These are phyloP conservation scores for Cephalophus harveyi DNA, from an alignment of 2,113 vertebrate species.

Conservation along the genomic window DNA sequence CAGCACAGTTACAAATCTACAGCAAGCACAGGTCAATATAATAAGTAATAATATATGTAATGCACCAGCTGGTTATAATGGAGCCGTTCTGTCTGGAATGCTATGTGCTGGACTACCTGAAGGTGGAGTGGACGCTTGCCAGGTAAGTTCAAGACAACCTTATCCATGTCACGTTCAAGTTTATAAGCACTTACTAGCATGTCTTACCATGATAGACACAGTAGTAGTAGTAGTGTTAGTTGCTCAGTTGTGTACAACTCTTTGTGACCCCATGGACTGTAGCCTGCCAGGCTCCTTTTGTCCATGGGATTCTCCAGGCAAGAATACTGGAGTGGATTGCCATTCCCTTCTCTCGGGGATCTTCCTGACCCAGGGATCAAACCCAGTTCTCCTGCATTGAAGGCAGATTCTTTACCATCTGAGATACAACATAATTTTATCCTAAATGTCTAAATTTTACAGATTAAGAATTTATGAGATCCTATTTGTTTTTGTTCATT, in stretches of 20 bases:
- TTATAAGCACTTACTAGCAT: background rate
- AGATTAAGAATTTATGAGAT: background rate
- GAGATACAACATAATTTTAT: background rate
- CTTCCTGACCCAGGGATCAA: background rate
- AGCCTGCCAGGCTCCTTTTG: background rate
- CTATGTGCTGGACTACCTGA: slow-evolving; percentile 51
- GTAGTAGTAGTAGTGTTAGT: background rate
- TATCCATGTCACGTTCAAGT: background rate
- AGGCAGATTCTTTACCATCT: background rate
- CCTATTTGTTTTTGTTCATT: background rate
- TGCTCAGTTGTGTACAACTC: background rate
- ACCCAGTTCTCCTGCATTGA: background rate
- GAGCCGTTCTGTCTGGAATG: slow-evolving; percentile 52
- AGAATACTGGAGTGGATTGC: background rate
- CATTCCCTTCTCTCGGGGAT: background rate
- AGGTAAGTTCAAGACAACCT: slow-evolving; percentile 31
- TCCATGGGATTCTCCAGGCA: background rate
- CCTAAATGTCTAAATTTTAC: background rate
- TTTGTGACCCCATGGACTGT: background rate
- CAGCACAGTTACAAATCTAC: slow-evolving; percentile 28
- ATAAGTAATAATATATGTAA: slow-evolving; percentile 61
- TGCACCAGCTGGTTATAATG: slow-evolving; percentile 20
- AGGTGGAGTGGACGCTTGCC: slow-evolving; percentile 66
- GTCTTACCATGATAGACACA: background rate
- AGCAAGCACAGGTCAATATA: slow-evolving; percentile 61